Evolutionary conservation across 2,113 vertebrate species (phyloP).

Genomic region (Corythaeola cristata): DNA sequence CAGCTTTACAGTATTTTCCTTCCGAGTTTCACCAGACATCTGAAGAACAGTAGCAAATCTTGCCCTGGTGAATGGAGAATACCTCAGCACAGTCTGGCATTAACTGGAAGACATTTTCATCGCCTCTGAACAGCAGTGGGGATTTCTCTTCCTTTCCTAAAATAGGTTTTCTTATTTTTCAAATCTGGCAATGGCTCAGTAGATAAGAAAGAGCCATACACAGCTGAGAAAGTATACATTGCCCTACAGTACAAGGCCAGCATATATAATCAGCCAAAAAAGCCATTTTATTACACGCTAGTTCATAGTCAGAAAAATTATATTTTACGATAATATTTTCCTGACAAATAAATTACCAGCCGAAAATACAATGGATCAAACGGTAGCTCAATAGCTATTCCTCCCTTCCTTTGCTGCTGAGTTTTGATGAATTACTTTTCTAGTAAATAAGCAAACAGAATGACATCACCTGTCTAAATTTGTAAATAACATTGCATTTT

Average conservation of each 20-base stretch:
- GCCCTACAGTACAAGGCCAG: neutral
- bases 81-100: neutral
- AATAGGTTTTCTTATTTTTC: neutral
- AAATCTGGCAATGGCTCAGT: neutral
- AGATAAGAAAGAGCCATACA: neutral
- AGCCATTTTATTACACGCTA: neutral
- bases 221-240: neutral
- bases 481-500: neutral
- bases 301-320: neutral
- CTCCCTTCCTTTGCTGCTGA: neutral
- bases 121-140: neutral
- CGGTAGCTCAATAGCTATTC: neutral
- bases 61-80: neutral
- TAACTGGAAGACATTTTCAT: neutral
- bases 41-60: neutral
- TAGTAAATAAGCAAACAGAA: neutral
- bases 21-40: accelerated
- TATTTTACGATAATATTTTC: neutral
- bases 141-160: neutral
- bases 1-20: neutral
- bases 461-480: neutral
- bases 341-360: neutral
- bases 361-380: neutral
- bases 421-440: neutral
- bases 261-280: neutral